Evolutionary conservation across 37 sponge, comb jelly and placozoan species (phyloP).

Genomic region (Crambe crambe): DNA sequence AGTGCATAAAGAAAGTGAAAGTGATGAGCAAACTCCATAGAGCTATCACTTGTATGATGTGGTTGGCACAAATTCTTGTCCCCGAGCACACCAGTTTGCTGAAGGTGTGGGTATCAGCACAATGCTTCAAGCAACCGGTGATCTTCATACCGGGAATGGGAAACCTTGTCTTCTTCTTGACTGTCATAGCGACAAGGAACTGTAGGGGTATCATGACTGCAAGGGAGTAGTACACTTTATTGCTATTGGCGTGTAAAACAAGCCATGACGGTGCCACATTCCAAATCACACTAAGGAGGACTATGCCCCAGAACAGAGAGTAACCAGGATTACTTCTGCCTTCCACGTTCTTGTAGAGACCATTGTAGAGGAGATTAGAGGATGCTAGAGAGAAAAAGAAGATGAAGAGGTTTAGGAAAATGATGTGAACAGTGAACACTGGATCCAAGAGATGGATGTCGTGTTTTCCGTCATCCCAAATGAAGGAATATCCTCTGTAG

Average conservation of each 20-base stretch:
- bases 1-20: conserved; percentile 44
- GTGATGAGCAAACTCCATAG: conserved; percentile 40
- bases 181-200: conserved; percentile 30
- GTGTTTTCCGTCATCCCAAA: background rate
- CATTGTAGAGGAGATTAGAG: conserved; percentile 20
- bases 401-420: conserved; percentile 37
- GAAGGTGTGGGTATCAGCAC: background rate
- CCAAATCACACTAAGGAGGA: conserved; percentile 29
- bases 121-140: conserved; percentile 1
- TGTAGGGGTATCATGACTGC: conserved; percentile 24
- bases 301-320: conserved; percentile 48
- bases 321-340: conserved; percentile 46
- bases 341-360: conserved; percentile 24
- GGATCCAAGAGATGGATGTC: background rate
- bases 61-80: background rate
- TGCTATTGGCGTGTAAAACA: background rate
- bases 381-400: conserved; percentile 33
- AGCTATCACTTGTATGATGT: conserved; percentile 30
- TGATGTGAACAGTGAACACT: conserved; percentile 7
- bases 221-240: conserved; percentile 3
- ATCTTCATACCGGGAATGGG: conserved; percentile 39
- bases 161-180: conserved; percentile 41
- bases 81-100: background rate
- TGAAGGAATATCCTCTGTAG: conserved; percentile 39
- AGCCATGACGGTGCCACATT: conserved; percentile 50